Conservation (phyloP, 2,888 invertebrate genomes). For the Prosopocoilus inquinatus region DNA sequence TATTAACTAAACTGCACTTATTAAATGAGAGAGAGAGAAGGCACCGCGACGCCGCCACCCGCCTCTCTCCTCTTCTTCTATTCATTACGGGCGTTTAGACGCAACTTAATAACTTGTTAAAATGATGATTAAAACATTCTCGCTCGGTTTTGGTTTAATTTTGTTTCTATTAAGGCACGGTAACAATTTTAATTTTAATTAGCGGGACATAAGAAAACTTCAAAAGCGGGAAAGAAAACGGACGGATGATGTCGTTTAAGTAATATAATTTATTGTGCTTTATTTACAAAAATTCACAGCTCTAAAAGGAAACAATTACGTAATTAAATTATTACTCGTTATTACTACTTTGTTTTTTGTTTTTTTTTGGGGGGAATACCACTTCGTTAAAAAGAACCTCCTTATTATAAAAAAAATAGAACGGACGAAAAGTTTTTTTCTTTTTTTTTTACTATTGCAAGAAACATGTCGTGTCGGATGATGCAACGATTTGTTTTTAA, state of each 20-base stretch:
- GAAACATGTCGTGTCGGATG: too few species aligned
- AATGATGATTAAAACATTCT: conserved; percentile 43
- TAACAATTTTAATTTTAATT: conserved; percentile 43
- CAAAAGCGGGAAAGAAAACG: conserved; percentile 27
- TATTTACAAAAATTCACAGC: conserved; percentile 52
- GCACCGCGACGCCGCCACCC: conserved; percentile 8
- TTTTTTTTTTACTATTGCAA: too few species aligned
- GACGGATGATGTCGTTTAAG: conserved; percentile 27
- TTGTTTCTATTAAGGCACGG: conserved; percentile 40
- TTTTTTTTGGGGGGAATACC: too few species aligned
- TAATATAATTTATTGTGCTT: conserved; percentile 45
- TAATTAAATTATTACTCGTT: conserved; percentile 27
- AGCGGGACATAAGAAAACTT: conserved; percentile 35
- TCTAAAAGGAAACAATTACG: conserved; percentile 43
- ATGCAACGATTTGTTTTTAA: too few species aligned
- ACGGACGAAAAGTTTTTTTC: too few species aligned
- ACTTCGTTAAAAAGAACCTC: not conserved
- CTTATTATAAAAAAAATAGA: too few species aligned
- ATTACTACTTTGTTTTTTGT: conserved; percentile 18
- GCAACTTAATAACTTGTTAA: conserved; percentile 44
- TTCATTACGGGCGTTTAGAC: conserved; percentile 33
- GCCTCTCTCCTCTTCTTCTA: conserved; percentile 7
- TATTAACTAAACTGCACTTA: conserved; percentile 53
- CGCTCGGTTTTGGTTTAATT: conserved; percentile 43
- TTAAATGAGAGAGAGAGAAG: conserved; percentile 49